Conservation (phyloP, 2,888 invertebrate species). For the Nomada ferruginata region DNA sequence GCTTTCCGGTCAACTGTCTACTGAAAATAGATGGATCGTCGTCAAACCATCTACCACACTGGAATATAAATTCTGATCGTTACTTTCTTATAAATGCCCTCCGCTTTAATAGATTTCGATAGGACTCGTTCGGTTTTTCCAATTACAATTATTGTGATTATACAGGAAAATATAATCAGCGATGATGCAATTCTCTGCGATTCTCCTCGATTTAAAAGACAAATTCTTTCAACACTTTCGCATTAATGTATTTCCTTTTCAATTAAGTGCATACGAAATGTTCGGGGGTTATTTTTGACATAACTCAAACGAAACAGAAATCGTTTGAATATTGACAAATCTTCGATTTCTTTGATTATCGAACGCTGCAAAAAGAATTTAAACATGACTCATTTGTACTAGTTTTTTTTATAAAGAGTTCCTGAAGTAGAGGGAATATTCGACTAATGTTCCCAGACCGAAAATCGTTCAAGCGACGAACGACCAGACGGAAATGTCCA, state of each 20-base stretch:
- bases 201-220: too few species aligned
- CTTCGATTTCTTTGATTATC: background rate
- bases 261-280: too few species aligned
- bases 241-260: too few species aligned
- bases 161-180: too few species aligned
- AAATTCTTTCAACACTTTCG: too few species aligned
- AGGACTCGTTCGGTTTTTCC: too few species aligned
- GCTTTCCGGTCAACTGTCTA: constrained; percentile 43
- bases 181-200: too few species aligned
- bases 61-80: constrained; percentile 20
- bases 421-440: background rate
- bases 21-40: constrained; percentile 40
- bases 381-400: background rate
- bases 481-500: constrained; percentile 3
- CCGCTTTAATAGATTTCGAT: background rate
- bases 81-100: background rate
- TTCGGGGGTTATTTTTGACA: too few species aligned
- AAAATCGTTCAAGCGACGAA: background rate
- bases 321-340: too few species aligned
- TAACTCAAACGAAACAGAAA: too few species aligned
- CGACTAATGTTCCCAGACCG: constrained; percentile 16
- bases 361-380: background rate
- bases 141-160: background rate
- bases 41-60: constrained; percentile 21
- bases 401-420: background rate